A percentile compares a stretch with the other conserved stretches of the same genome.
Evolutionary conservation across 2,113 vertebrate genomes (phyloP).

Genomic region (Dipodomys stephensi): DNA sequence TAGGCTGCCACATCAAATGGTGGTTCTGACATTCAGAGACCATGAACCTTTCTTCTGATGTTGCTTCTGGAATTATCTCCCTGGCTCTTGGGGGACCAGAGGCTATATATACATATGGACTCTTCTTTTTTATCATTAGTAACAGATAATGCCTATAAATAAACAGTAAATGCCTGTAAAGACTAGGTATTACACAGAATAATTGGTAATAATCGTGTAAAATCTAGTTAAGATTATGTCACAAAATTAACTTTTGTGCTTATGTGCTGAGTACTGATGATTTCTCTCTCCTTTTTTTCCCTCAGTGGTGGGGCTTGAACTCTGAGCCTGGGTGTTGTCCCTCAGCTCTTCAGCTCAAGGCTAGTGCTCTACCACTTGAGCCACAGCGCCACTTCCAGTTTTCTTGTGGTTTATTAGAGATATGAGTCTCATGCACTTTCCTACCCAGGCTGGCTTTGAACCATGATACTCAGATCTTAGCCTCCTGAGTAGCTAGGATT

Average conservation of each 20-base stretch:
- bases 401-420: too few species aligned
- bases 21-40: background rate
- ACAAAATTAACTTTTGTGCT: constrained; percentile 51
- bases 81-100: background rate
- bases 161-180: background rate
- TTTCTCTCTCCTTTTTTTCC: background rate
- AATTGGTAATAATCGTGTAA: constrained; percentile 4
- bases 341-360: too few species aligned
- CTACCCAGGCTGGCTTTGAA: too few species aligned
- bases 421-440: too few species aligned
- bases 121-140: background rate
- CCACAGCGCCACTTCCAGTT: too few species aligned
- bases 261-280: constrained; percentile 38
- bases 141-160: constrained; percentile 27
- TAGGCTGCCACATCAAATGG: background rate
- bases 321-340: too few species aligned
- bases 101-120: background rate
- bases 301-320: too few species aligned
- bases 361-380: too few species aligned
- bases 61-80: background rate
- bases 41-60: background rate
- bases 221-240: background rate
- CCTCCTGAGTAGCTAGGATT: too few species aligned
- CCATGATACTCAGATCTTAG: too few species aligned
- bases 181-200: background rate